These are phyloP conservation scores for Emys orbicularis DNA, from an alignment of 2,797 vertebrate species.

Conservation along the genomic window DNA sequence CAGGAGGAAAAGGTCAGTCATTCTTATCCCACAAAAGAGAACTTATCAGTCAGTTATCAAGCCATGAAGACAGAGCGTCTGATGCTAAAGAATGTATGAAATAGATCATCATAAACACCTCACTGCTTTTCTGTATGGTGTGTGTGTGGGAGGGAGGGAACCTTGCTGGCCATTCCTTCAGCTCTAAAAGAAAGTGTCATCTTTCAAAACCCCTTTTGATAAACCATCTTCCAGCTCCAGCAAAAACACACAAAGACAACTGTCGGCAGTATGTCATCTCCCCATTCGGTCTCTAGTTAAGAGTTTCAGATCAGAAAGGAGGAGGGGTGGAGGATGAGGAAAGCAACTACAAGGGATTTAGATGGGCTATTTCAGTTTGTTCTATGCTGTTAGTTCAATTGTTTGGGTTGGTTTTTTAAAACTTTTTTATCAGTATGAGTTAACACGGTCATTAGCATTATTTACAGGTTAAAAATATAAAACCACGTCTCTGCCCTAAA, in stretches of 20 bases:
- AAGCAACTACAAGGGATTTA: not conserved
- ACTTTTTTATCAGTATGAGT: not conserved
- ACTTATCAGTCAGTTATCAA: slow-evolving; percentile 67
- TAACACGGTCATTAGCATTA: not conserved
- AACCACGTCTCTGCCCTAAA: not conserved
- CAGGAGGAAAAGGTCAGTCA: slow-evolving; percentile 67
- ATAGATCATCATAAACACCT: slow-evolving; percentile 28
- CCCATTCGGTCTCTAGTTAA: not conserved
- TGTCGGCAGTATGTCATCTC: not conserved
- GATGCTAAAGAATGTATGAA: slow-evolving; percentile 37
- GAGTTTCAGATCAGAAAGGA: not conserved
- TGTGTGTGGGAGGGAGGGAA: not conserved
- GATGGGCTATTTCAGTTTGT: not conserved
- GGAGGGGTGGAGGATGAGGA: not conserved
- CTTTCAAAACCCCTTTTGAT: slow-evolving; percentile 22
- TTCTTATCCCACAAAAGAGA: slow-evolving; percentile 71
- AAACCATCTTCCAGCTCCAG: slow-evolving; percentile 39
- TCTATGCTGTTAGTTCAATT: not conserved
- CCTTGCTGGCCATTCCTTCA: not conserved
- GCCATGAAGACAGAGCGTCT: not conserved
- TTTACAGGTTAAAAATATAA: not conserved
- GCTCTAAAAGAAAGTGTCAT: slow-evolving; percentile 17
- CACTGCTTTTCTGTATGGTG: slow-evolving; percentile 3
- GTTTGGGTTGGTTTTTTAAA: not conserved
- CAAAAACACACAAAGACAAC: slow-evolving; percentile 32